Evolutionary conservation across 2,888 invertebrate species (phyloP).

Genomic region (Ptilodon capucinus): DNA sequence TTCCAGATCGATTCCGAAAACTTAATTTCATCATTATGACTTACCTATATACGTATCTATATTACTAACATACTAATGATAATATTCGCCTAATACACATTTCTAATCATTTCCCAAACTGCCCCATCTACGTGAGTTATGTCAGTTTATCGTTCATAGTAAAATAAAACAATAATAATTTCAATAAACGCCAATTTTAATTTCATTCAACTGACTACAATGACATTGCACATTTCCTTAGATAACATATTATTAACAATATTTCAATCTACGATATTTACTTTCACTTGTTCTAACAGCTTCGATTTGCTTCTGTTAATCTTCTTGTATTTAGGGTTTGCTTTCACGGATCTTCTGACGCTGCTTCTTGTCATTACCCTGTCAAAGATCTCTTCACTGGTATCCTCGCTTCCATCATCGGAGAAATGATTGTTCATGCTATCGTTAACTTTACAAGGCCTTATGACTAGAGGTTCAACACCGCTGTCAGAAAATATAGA

Average conservation of each 20-base stretch:
- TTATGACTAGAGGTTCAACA: constrained; percentile 56
- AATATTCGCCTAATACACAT: too few species aligned
- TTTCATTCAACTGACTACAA: constrained; percentile 6
- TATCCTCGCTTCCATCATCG: constrained; percentile 76
- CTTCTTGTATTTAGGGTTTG: constrained; percentile 78
- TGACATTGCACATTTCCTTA: constrained; percentile 8
- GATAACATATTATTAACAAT: constrained; percentile 9
- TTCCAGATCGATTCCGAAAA: too few species aligned
- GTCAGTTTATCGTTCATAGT: not conserved
- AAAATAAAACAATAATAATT: constrained; percentile 2
- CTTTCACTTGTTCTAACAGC: constrained; percentile 71
- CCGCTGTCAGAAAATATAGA: constrained; percentile 57
- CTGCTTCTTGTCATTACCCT: constrained; percentile 76
- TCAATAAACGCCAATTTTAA: constrained; percentile 15
- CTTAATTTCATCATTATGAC: too few species aligned
- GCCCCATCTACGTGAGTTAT: not conserved
- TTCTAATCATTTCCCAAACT: too few species aligned
- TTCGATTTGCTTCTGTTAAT: constrained; percentile 75
- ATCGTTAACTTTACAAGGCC: constrained; percentile 68
- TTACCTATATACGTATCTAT: too few species aligned
- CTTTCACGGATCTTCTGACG: constrained; percentile 71
- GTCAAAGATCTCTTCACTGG: constrained; percentile 77
- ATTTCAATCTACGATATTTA: constrained; percentile 66
- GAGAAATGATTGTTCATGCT: constrained; percentile 79
- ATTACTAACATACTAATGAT: too few species aligned